Base-by-base conservation (phyloP, 2,113 vertebrate species). In the Cinclus mexicanus region DNA sequence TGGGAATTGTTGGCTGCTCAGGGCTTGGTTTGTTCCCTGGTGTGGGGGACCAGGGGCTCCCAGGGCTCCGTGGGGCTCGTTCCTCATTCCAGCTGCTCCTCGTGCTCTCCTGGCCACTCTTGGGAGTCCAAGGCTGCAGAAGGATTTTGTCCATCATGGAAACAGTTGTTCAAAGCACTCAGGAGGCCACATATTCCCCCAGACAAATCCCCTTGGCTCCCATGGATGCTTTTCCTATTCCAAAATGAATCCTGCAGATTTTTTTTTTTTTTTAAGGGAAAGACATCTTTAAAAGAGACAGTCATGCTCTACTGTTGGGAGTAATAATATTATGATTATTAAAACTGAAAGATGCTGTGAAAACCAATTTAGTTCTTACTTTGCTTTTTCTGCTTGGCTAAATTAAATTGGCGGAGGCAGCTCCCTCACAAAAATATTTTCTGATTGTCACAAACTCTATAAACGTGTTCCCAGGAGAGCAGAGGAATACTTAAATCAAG, bases 271-370 rank as follows among this genome's bases (percentile, higher is more conserved):
- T 16, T n/a, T 16, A 52, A 46, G 59, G 35, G 37, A 83, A 83
- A 61, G 17, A 15, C 68, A 13, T 86, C 37, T 69, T 83, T 65
- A 10, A 71, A 75, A 70, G 74, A 81, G 41, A n/a, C 69, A 81
- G 64, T 50, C 37, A 14, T 53, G 68, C 42, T 91, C 46, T 83
- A 7, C 42, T 65, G 50, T 91, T 78, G 59, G 24, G 16, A 50
- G 25, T 63, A 87, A 84, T 84, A 87, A 78, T 59, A 64, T 78
- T 91, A 89, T 42, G 67, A 74, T 91, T 83, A 83, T 81, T 91
- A 89, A 89, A 96, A 87, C 41, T 60, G 91, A 96, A 76, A 64
- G 80, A 65, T 74, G 60, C 84, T 70, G 46, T 89, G 78, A 71
- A 93, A 94, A 74, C 71, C 76, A 63, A 83, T 89, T 93, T 86